Percentiles rank a stretch among this genome's conserved stretches.
Evolutionary conservation across 2,113 vertebrate genomes (phyloP).

Genomic region (Syrmaticus mikado): DNA sequence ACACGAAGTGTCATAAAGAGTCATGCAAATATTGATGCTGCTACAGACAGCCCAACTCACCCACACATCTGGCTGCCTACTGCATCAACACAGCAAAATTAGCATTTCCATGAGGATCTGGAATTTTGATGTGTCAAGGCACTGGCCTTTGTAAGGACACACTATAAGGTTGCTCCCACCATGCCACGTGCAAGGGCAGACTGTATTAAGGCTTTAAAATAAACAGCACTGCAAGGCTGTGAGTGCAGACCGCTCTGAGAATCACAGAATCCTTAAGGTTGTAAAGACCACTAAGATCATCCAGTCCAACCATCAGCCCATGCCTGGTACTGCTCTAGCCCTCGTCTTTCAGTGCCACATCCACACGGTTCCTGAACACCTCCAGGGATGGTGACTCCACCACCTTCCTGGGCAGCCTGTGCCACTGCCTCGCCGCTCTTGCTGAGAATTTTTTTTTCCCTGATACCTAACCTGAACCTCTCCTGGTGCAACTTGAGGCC

Average conservation of each 20-base stretch:
- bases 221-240: not conserved
- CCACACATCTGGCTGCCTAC: not conserved
- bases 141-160: not conserved
- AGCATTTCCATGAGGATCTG: fast-evolving
- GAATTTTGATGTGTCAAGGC: not conserved
- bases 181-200: not conserved
- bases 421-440: too few relatives aligned
- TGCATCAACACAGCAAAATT: not conserved
- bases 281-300: too few relatives aligned
- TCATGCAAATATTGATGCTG: not conserved
- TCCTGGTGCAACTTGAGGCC: too few relatives aligned
- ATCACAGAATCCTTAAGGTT: too few relatives aligned
- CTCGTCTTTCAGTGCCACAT: too few relatives aligned
- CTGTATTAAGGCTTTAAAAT: not conserved
- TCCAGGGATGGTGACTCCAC: too few relatives aligned
- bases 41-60: not conserved
- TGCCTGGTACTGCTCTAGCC: too few relatives aligned
- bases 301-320: too few relatives aligned
- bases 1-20: not conserved
- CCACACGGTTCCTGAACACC: too few relatives aligned
- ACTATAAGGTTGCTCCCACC: fast-evolving
- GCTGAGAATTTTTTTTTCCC: too few relatives aligned
- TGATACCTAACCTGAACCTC: too few relatives aligned
- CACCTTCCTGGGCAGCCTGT: too few relatives aligned
- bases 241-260: not conserved